Conservation (phyloP, 2,888 invertebrate genomes). For the Acanthosepion pharaonis region DNA sequence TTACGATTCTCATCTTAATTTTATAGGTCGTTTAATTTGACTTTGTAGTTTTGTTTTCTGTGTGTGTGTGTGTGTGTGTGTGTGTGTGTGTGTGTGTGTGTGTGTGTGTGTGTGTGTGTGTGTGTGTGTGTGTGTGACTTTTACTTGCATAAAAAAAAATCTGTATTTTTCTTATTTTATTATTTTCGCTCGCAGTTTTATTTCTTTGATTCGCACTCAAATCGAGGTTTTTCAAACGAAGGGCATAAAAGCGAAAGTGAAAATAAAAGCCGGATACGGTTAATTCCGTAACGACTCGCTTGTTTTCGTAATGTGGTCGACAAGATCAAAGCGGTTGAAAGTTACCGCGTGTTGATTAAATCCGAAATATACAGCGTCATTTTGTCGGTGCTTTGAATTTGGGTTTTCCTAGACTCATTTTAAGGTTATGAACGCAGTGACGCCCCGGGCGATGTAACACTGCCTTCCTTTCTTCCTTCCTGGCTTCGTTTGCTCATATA, state of each 20-base stretch:
- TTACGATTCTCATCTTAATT: not conserved
- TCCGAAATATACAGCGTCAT: not conserved
- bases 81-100: not conserved
- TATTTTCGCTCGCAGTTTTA: too few relatives aligned
- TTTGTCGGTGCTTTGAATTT: not conserved
- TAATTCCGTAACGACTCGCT: not conserved
- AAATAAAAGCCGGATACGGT: not conserved
- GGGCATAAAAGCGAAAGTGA: not conserved
- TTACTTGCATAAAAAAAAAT: too few relatives aligned
- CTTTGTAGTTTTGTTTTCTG: not conserved
- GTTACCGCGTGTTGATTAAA: not conserved
- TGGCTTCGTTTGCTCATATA: too few relatives aligned
- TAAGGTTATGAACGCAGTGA: not conserved
- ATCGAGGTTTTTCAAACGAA: too few relatives aligned
- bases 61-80: not conserved
- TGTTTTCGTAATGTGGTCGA: not conserved
- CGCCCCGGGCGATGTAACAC: too few relatives aligned
- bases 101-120: too few relatives aligned
- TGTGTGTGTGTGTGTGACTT: too few relatives aligned
- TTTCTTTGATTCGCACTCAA: too few relatives aligned
- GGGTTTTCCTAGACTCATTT: not conserved
- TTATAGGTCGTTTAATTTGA: not conserved
- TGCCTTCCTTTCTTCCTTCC: too few relatives aligned
- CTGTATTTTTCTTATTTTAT: too few relatives aligned
- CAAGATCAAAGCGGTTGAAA: not conserved